Base-by-base conservation (phyloP, 2,797 vertebrate species). In the Aeoliscus strigatus region DNA sequence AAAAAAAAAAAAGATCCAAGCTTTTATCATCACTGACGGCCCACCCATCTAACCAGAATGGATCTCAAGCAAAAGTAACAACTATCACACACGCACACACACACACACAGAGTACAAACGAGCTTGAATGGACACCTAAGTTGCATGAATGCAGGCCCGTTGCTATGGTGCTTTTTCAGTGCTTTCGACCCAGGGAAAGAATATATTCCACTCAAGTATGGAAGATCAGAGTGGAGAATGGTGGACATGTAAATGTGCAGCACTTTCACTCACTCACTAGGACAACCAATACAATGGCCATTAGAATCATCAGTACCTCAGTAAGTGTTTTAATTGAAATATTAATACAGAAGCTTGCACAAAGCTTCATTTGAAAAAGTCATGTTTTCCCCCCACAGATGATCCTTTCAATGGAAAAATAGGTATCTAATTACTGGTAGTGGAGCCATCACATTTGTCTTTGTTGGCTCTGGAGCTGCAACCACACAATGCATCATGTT, bases 11-110 rank as follows among this genome's bases (percentile, higher is more conserved):
- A 55, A 51, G 8, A 63, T 57, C 38, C 55, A 41, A 67, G 79
- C 77, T 80, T 87, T 83, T 76, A 75, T 78, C 80, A 76, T 73
- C 60, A 77, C 62, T 68, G 51, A 38, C 62, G 37, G 42, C 65
- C 73, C 80, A 77, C 76, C 66, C 73, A 62, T 68, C 58, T 58
- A 52, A 41, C 72, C 64, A 74, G 70, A 70, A 73, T 60, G 70
- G 79, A 83, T 59, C 72, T 80, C 73, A 80, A 84, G 80, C 79
- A 52, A 70, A 80, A 81, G 76, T 73, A 72, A 77, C 45, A 68
- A 50, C 70, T 67, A 65, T 80, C 47, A 57, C 61, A 61, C 51
- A 55, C 56, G 21, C 33, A n/a, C 23, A 38, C 47, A 39, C 37
- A 16, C 58, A 41, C 53, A 38, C 56, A 60, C 62, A 66, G 48